phyloP scores from a whole-genome alignment of 2,113 vertebrate species.

The Gnathonemus echidnorhynchus region DNA sequence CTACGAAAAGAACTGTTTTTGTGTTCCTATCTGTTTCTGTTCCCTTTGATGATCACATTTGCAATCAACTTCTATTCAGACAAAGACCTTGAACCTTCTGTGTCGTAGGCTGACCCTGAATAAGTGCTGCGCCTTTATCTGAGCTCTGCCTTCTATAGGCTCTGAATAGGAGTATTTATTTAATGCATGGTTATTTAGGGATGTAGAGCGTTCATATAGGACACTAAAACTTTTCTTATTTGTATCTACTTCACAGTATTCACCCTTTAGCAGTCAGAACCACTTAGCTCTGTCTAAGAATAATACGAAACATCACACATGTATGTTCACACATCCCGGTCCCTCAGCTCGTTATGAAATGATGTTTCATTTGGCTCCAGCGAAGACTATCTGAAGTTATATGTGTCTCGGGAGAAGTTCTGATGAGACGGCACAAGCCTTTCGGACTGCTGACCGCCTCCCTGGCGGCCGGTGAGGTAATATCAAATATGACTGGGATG shows the following conservation, averaged over 20 bases:
- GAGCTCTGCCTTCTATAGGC: not conserved
- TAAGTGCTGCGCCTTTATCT: not conserved
- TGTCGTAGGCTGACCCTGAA: not conserved
- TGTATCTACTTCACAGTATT: not conserved
- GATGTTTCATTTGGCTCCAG: not conserved
- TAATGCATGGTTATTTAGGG: not conserved
- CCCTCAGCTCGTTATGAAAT: not conserved
- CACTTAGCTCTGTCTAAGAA: not conserved
- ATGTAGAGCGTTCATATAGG: not conserved
- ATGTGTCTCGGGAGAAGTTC: not conserved
- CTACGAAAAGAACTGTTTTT: not conserved
- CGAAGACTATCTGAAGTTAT: not conserved
- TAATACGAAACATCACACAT: not conserved
- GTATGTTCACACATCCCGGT: not conserved
- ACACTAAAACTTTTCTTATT: not conserved
- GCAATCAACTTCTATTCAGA: not conserved
- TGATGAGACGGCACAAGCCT: not conserved
- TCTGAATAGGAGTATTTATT: not conserved
- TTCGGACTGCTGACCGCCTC: not conserved
- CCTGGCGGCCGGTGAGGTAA: not conserved
- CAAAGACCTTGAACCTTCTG: not conserved
- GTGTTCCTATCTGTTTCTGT: not conserved
- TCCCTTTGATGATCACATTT: conserved; percentile 8
- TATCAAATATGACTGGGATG: not conserved
- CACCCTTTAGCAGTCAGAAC: not conserved